phyloP scores from a whole-genome alignment of 2,113 vertebrate genomes.

The Puffinus mauretanicus region DNA sequence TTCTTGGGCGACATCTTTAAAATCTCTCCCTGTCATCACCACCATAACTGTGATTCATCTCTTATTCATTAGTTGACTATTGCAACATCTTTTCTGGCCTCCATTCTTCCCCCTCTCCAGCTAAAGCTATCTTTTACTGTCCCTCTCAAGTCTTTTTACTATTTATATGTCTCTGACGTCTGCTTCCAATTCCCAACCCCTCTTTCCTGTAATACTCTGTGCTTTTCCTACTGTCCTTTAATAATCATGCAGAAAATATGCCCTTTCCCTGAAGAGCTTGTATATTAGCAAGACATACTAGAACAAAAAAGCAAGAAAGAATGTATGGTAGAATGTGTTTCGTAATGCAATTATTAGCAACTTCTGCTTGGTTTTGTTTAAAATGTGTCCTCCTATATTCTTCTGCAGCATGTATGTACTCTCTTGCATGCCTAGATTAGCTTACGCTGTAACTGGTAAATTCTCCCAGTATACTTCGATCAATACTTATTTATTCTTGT shows the following conservation, averaged over 20 bases:
- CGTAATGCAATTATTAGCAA: background rate
- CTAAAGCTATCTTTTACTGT: background rate
- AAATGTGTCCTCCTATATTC: background rate
- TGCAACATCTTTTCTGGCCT: background rate
- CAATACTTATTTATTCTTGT: background rate
- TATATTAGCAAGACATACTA: background rate
- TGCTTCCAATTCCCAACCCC: background rate
- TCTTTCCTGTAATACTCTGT: background rate
- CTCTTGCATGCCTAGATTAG: background rate
- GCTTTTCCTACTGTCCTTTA: background rate
- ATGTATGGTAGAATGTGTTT: background rate
- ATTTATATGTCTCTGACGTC: background rate
- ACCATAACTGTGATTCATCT: background rate
- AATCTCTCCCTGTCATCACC: background rate
- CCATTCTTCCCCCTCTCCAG: background rate
- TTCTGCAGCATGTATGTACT: background rate
- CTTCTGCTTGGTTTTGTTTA: background rate
- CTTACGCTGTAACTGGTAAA: background rate
- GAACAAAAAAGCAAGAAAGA: background rate
- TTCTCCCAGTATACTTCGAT: background rate
- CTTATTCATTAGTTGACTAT: background rate
- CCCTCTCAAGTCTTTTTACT: background rate
- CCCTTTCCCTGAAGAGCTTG: background rate
- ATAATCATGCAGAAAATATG: background rate
- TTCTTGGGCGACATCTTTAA: background rate